Base-by-base conservation (phyloP, 2,113 vertebrate species). In the Pelecanus crispus region DNA sequence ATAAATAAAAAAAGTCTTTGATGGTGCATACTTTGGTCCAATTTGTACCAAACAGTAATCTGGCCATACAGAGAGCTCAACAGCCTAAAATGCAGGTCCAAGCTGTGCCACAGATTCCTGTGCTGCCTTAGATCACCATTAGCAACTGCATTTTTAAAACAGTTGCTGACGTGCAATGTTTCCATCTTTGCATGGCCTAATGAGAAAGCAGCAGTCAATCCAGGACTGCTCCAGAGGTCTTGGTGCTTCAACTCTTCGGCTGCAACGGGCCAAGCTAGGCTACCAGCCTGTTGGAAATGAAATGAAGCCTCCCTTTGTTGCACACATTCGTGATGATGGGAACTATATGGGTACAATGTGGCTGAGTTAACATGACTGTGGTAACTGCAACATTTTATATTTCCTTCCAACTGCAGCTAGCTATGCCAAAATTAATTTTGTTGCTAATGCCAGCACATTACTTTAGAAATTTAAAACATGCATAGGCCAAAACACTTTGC, bases 231-330 rank as follows among this genome's bases (percentile, higher is more conserved):
- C n/a, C 38, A 29, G 42, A 73, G 86, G 13, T 47, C 28, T 92
- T 49, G 70, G 26, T 40, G 53, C 59, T 92, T 77, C 78, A 38
- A 1, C 25, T 0, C 0, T 21, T 42, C 0, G 0, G 34, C 88
- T 71, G 66, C 36, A 50, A 8, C 5, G n/a, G 45, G 52, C 78
- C 61, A 40, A 72, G 44, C 5, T 8, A 26, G 66, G 49, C 53
- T 36, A 21, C 40, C 38, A 75, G 44, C 32, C 73, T 63, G 44
- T 9, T 75, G 72, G 66, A 65, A 88, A 11, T 13, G 13, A 82
- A 66, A 66, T 24, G 11, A 42, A 44, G 6, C 36, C 45, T 62
- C 61, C 52, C 32, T 38, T 66, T 66, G 45, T 24, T 45, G 20
- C 42, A 74, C 15, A 26, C 17, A 11, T 49, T 44, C 4, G 0